Conservation (phyloP, 2,797 vertebrate species). For the Euphonia xanthogaster region DNA sequence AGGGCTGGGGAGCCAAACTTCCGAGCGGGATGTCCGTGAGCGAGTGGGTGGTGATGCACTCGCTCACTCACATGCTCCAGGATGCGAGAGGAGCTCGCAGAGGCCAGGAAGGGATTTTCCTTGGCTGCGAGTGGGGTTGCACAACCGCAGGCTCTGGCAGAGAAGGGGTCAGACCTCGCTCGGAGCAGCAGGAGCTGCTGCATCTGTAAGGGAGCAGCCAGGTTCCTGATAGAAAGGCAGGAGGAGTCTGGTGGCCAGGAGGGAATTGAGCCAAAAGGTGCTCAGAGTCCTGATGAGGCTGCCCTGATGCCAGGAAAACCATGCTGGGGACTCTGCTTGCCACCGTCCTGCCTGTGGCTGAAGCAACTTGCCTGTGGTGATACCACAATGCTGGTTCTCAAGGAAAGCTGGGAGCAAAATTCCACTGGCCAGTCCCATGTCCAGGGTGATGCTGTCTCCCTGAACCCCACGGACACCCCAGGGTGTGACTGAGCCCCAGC, state of each 20-base stretch:
- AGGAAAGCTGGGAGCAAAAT: background rate
- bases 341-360: too few relatives aligned
- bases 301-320: background rate
- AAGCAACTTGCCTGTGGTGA: background rate
- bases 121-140: constrained; percentile 8
- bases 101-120: constrained; percentile 59
- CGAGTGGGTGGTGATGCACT: background rate
- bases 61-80: constrained; percentile 14
- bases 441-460: background rate
- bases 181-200: background rate
- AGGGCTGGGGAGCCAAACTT: constrained; percentile 8
- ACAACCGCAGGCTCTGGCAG: background rate
- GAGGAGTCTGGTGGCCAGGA: background rate
- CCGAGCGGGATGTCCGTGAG: background rate
- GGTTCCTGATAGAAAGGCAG: background rate
- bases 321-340: fast-evolving
- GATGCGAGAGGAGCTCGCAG: background rate
- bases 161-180: background rate
- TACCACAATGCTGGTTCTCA: background rate
- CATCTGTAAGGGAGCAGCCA: constrained; percentile 7
- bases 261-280: background rate
- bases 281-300: background rate
- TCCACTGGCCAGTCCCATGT: background rate
- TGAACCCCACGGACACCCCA: background rate
- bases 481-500: background rate